phyloP scores from a whole-genome alignment of 2,888 invertebrate species.

The Pinctada fucata region DNA sequence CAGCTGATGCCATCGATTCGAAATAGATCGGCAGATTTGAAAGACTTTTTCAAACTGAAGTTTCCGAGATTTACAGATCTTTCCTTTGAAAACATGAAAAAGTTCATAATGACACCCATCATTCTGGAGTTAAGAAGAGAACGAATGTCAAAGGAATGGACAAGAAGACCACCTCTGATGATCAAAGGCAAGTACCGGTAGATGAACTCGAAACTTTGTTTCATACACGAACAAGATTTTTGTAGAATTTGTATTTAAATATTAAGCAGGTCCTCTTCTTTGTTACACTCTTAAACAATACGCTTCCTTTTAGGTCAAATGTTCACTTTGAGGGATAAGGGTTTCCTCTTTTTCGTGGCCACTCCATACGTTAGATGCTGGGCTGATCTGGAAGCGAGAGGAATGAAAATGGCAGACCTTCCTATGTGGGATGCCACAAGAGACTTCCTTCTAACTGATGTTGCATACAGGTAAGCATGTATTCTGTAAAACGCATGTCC shows the following conservation, averaged over 20 bases:
- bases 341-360: conserved; percentile 57
- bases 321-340: conserved; percentile 53
- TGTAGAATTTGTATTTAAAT: background rate
- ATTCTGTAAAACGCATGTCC: background rate
- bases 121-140: conserved; percentile 53
- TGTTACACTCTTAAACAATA: background rate
- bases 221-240: background rate
- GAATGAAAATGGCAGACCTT: conserved; percentile 63
- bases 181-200: conserved; percentile 55
- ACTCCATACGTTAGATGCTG: conserved; percentile 61
- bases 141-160: conserved; percentile 53
- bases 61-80: conserved; percentile 63
- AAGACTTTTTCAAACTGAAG: conserved; percentile 57
- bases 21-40: conserved; percentile 44
- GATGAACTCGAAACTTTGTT: background rate
- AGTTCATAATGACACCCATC: conserved; percentile 65
- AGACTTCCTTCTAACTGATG: conserved; percentile 61
- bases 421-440: conserved; percentile 68
- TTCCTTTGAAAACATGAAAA: conserved; percentile 59
- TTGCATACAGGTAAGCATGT: conserved; percentile 50
- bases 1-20: conserved; percentile 59
- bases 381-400: conserved; percentile 59
- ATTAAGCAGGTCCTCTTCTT: background rate
- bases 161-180: conserved; percentile 49
- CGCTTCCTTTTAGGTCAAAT: conserved; percentile 60